Base-by-base conservation (phyloP, 2,888 invertebrate genomes). In the Trypoxylon attenuatum region DNA sequence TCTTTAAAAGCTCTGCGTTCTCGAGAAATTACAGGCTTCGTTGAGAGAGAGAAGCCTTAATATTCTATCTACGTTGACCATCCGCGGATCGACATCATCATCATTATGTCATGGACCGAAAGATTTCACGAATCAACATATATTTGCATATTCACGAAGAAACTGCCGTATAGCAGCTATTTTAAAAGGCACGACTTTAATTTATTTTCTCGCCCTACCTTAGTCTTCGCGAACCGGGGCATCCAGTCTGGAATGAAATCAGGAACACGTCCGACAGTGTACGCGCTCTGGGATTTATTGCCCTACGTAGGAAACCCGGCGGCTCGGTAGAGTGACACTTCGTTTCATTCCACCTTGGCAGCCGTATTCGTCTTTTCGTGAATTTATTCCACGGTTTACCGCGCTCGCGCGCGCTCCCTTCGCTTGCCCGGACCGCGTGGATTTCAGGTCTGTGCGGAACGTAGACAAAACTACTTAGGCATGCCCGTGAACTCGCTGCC, bases 391-490 rank as follows among this genome's bases (percentile, higher is more conserved):
- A 43, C 58, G 58, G 49, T 62, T 62, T 55, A 46, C 59, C 55
- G 29, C 55, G 49, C 39, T 3, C 33, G 2, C 10, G n/a, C 33
- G 33, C 46, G 51, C 33, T n/a, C 29, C 22, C 39, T 18, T 16
- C 13, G 23, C 46, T 41, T 33, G 27, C 21, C 21, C 21, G 50
- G n/a, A n/a, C 8, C 22, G 16, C 22, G 23, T 23, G 25, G 25
- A 46, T 43, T 51, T n/a, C 18, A 5, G 29, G 23, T 52, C 15
- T 54, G 49, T 42, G 41, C 43, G 22, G 51, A 18, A 58, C 67
- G 76, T 75, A 77, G 77, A 77, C 77, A 78, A 77, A 77, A 77
- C 77, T 77, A 78, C 73, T 76, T 74, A 73, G 51, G 45, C 33
- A 43, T 22, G n/a, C n/a, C n/a, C n/a, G n/a, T n/a, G n/a, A n/a